A percentile compares a stretch with the other conserved stretches of the same genome.
Evolutionary conservation across 2,113 vertebrate genomes (phyloP).

Genomic region (Alectura lathami): DNA sequence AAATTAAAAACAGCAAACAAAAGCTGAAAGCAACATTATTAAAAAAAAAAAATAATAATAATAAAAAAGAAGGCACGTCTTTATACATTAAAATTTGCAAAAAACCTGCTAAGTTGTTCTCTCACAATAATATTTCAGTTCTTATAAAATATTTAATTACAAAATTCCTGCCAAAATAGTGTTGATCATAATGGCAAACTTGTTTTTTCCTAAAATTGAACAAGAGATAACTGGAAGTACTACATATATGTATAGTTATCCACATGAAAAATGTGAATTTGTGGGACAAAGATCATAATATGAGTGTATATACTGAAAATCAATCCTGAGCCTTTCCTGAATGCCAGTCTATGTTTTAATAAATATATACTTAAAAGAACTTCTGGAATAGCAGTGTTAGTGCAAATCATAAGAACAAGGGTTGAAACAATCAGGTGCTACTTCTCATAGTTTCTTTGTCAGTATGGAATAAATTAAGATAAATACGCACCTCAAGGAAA

Average conservation of each 20-base stretch:
- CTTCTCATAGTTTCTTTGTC: neutral
- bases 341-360: neutral
- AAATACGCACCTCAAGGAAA: neutral
- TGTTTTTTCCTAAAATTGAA: neutral
- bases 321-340: neutral
- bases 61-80: neutral
- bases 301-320: neutral
- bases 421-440: neutral
- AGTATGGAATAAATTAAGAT: conserved; percentile 11
- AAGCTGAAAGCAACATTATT: neutral
- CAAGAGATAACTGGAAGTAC: neutral
- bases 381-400: neutral
- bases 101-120: neutral
- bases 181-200: neutral
- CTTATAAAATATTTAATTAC: neutral
- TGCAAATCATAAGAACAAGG: conserved; percentile 7
- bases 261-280: neutral
- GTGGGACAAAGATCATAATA: neutral
- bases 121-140: neutral
- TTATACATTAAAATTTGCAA: neutral
- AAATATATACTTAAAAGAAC: neutral
- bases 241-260: neutral
- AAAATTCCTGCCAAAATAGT: neutral
- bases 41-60: neutral
- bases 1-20: neutral